Conservation (phyloP, 2,888 invertebrate genomes). For the Lissonota sp. region DNA sequence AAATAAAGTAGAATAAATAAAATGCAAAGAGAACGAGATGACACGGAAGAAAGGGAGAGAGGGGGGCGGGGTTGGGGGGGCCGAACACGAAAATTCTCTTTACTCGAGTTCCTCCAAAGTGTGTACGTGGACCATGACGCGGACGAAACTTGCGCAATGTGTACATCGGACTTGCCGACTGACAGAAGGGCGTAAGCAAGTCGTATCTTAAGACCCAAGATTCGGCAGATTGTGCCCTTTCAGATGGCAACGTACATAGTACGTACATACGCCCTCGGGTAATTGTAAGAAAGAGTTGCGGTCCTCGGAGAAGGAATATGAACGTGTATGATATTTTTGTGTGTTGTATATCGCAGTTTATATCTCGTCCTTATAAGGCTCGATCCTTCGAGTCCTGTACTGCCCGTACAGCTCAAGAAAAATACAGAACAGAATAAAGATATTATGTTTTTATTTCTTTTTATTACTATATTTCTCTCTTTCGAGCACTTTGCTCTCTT, state of each 20-base stretch:
- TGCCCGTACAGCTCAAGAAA: conserved; percentile 1
- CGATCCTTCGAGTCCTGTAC: conserved; percentile 51
- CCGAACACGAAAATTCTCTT: conserved; percentile 58
- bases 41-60: conserved; percentile 9
- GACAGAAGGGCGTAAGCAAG: no score
- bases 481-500: background rate
- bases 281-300: background rate
- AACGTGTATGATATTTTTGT: background rate
- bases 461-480: background rate
- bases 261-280: background rate
- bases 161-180: background rate
- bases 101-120: conserved; percentile 53
- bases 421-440: no score
- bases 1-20: conserved; percentile 47
- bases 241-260: background rate
- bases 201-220: no score
- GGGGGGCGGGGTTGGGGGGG: background rate
- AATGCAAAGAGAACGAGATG: conserved; percentile 53
- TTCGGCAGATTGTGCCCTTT: no score
- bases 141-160: conserved; percentile 55
- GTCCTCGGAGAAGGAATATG: background rate
- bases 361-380: conserved; percentile 61
- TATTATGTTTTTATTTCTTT: background rate
- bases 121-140: conserved; percentile 55
- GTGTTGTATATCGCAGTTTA: conserved; percentile 36